Evolutionary conservation across 2,888 invertebrate species (phyloP).

Genomic region (Drosophila limbata): DNA sequence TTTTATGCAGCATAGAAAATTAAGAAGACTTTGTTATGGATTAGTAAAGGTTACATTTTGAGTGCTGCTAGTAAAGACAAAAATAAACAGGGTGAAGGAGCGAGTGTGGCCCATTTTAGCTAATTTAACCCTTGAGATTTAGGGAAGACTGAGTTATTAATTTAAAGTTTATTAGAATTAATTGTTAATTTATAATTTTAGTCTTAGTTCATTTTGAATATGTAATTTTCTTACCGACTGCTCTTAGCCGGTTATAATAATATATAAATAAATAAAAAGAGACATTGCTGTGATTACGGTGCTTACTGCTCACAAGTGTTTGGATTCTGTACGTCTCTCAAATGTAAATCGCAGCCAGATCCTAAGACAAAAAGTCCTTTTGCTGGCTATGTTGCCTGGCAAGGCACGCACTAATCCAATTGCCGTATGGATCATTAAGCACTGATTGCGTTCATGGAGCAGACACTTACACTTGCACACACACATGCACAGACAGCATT

Average conservation of each 20-base stretch:
- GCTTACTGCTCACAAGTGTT: conserved; percentile 10
- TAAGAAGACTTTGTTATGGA: conserved; percentile 5
- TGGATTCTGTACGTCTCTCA: conserved; percentile 17
- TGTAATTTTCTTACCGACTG: too few relatives aligned
- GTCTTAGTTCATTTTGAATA: too few relatives aligned
- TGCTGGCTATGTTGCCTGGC: conserved; percentile 36
- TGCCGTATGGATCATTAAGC: conserved; percentile 76
- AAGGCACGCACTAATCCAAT: conserved; percentile 72
- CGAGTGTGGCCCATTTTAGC: background rate
- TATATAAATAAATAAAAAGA: background rate
- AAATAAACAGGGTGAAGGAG: background rate
- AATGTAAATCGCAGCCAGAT: conserved; percentile 42
- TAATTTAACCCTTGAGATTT: background rate
- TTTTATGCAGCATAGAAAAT: conserved; percentile 14
- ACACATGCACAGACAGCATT: background rate
- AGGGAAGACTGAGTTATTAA: background rate
- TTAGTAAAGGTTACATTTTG: background rate
- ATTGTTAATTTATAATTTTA: too few relatives aligned
- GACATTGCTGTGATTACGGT: conserved; percentile 4
- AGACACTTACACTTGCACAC: conserved; percentile 34
- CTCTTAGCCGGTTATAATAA: too few relatives aligned
- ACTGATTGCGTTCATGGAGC: conserved; percentile 72
- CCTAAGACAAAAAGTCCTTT: conserved; percentile 7
- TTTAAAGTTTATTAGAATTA: too few relatives aligned
- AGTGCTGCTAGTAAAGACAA: background rate